Conservation (phyloP, 2,797 vertebrate genomes). For the Ctenopoma multispine region DNA sequence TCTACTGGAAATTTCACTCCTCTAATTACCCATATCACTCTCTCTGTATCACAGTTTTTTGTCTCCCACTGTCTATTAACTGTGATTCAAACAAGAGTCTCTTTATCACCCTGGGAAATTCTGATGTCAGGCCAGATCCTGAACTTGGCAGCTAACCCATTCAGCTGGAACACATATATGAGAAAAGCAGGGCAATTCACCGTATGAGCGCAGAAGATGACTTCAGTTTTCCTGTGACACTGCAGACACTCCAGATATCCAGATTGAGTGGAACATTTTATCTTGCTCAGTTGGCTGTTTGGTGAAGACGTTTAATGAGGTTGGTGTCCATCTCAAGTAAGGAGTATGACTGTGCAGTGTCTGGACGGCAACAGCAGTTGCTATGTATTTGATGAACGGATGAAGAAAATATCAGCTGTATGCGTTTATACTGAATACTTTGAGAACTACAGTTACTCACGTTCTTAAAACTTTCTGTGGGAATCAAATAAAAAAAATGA, state of each 20-base stretch:
- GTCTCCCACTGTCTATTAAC: constrained; percentile 60
- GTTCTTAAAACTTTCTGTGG: neutral
- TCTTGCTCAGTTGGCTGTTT: constrained; percentile 40
- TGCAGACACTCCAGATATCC: constrained; percentile 45
- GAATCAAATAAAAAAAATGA: neutral
- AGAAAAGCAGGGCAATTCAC: constrained; percentile 65
- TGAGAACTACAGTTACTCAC: neutral
- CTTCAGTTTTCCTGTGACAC: constrained; percentile 34
- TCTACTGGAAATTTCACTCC: constrained; percentile 60
- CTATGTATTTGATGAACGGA: constrained; percentile 1
- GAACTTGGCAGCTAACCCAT: constrained; percentile 68
- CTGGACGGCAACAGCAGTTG: constrained; percentile 30
- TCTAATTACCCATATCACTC: constrained; percentile 71
- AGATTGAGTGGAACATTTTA: constrained; percentile 43
- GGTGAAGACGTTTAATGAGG: constrained; percentile 27
- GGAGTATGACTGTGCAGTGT: constrained; percentile 4
- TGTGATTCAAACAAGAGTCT: constrained; percentile 75
- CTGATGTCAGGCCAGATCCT: constrained; percentile 77
- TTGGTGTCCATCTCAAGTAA: constrained; percentile 45
- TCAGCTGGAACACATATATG: constrained; percentile 76
- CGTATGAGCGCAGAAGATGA: constrained; percentile 40
- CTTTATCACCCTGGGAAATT: constrained; percentile 78
- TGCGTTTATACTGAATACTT: neutral
- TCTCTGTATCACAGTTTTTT: constrained; percentile 48
- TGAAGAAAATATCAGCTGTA: constrained; percentile 16